phyloP scores from a whole-genome alignment of 2,888 invertebrate genomes.

The Lordiphosa andalusiaca region DNA sequence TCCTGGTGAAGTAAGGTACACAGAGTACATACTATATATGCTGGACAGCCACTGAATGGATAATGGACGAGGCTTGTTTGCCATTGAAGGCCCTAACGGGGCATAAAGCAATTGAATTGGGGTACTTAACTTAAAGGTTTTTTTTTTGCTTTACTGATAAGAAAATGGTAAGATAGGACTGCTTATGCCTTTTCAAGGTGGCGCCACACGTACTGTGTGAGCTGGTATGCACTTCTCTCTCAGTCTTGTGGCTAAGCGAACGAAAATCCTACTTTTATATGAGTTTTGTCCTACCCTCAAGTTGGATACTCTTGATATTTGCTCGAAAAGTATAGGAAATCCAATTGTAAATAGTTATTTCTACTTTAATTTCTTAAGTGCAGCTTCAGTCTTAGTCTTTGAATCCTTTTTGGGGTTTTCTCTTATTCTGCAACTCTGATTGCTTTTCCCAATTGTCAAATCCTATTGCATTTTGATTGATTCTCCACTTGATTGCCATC shows the following conservation, averaged over 20 bases:
- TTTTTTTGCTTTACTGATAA: too few species aligned
- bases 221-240: too few species aligned
- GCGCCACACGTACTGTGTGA: too few species aligned
- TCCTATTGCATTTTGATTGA: conserved; percentile 65
- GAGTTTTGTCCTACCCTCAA: too few species aligned
- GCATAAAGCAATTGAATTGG: not conserved
- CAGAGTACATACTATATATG: conserved; percentile 9
- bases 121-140: not conserved
- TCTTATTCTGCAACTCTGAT: conserved; percentile 28
- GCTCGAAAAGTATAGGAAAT: too few species aligned
- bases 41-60: conserved; percentile 1
- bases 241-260: too few species aligned
- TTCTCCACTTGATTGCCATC: conserved; percentile 51
- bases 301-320: too few species aligned
- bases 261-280: too few species aligned
- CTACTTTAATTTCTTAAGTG: not conserved
- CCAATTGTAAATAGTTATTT: too few species aligned
- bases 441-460: conserved; percentile 28
- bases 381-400: conserved; percentile 10
- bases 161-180: too few species aligned
- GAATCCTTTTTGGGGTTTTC: conserved; percentile 12
- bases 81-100: not conserved
- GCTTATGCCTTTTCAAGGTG: too few species aligned
- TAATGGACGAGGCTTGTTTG: conserved; percentile 8
- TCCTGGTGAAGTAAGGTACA: conserved; percentile 28